Conservation (phyloP, 2,113 vertebrate species). For the Fulmarus glacialis region DNA sequence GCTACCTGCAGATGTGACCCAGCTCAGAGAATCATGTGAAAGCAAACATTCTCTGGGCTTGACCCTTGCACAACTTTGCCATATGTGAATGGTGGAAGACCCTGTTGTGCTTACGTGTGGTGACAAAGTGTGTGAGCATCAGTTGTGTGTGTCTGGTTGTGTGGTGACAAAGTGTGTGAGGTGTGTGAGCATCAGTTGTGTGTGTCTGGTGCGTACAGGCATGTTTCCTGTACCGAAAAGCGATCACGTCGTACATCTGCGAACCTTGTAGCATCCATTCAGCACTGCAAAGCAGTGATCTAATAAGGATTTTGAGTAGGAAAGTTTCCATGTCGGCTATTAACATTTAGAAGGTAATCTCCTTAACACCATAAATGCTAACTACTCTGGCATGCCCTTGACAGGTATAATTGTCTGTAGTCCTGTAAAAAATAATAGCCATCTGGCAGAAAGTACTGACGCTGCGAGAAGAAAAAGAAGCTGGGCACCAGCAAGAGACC, state of each 20-base stretch:
- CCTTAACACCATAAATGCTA: constrained; percentile 47
- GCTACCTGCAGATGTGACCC: not conserved
- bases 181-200: not conserved
- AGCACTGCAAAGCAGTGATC: not conserved
- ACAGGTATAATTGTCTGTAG: constrained; percentile 51
- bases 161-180: not conserved
- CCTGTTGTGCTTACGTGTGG: not conserved
- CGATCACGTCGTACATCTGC: rapidly evolving
- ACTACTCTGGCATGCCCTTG: constrained; percentile 57
- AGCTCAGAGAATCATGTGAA: not conserved
- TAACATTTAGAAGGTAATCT: constrained; percentile 61
- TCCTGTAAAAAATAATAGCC: constrained; percentile 43
- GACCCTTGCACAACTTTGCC: rapidly evolving
- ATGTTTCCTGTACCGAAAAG: not conserved
- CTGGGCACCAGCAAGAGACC: not conserved
- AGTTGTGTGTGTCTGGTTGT: rapidly evolving
- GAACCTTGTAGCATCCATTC: not conserved
- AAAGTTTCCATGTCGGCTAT: not conserved
- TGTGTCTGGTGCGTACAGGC: no score
- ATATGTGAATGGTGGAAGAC: not conserved
- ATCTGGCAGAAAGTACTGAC: constrained; percentile 48
- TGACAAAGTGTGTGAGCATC: not conserved
- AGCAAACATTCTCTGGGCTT: not conserved
- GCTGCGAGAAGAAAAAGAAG: not conserved
- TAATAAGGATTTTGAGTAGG: not conserved